A percentile compares a stretch with the other conserved stretches of the same genome.
phyloP scores from a whole-genome alignment of 2,797 vertebrate species.

The Gorsachius magnificus region DNA sequence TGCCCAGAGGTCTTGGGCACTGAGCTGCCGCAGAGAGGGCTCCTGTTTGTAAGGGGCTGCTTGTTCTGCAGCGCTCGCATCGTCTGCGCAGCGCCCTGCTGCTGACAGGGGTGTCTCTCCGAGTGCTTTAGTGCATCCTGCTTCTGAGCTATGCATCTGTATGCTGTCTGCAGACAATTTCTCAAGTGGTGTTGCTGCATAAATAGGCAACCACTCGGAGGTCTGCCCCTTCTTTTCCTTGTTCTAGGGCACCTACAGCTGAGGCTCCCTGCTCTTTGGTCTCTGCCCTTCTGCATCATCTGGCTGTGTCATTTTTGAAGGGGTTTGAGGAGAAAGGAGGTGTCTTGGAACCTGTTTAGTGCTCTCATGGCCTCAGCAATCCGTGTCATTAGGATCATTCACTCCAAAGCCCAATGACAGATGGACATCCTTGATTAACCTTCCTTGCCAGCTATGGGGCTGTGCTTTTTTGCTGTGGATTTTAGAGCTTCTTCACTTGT shows the following conservation, averaged over 20 bases:
- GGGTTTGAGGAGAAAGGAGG: not conserved
- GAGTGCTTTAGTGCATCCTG: not conserved
- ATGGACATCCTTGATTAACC: not conserved
- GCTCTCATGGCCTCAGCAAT: not conserved
- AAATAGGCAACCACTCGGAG: not conserved
- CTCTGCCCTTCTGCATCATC: not conserved
- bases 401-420: not conserved
- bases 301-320: not conserved
- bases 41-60: not conserved
- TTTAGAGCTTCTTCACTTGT: not conserved
- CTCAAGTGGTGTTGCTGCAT: not conserved
- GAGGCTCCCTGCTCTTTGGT: not conserved
- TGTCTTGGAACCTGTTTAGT: not conserved
- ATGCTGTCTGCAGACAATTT: not conserved
- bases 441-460: not conserved
- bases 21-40: rapidly evolving
- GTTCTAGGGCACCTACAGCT: not conserved
- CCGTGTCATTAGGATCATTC: not conserved
- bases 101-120: not conserved
- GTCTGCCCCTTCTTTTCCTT: not conserved
- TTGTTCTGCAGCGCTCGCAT: not conserved
- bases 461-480: not conserved
- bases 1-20: not conserved
- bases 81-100: not conserved
- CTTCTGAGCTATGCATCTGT: not conserved